phyloP scores from a whole-genome alignment of 1,140 invertebrate species.

The Scaptomyza montana region DNA sequence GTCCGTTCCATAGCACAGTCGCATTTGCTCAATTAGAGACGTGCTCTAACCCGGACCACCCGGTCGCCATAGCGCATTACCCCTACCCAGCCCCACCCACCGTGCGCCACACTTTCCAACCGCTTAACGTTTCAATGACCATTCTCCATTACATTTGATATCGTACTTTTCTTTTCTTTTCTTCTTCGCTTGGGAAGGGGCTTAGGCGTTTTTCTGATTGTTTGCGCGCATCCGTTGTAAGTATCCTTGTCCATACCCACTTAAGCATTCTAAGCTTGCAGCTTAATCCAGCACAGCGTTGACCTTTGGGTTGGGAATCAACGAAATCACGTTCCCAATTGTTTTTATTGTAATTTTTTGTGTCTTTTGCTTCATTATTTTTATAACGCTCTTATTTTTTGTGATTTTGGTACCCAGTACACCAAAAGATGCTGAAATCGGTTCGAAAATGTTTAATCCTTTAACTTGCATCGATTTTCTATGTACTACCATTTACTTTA shows the following conservation, averaged over 20 bases:
- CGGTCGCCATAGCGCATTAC: slow-evolving; percentile 38
- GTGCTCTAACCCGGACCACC: slow-evolving; percentile 19
- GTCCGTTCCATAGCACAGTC: background rate
- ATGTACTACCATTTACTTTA: no score
- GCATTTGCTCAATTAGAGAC: slow-evolving; percentile 70
- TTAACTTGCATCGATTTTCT: no score
- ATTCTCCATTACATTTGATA: slow-evolving; percentile 37
- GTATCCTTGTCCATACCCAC: slow-evolving; percentile 59
- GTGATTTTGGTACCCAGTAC: background rate
- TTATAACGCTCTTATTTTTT: slow-evolving; percentile 4
- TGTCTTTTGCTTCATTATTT: slow-evolving; percentile 16
- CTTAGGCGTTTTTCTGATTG: slow-evolving; percentile 57
- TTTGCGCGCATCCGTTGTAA: slow-evolving; percentile 27
- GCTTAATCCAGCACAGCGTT: slow-evolving; percentile 72
- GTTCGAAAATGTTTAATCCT: background rate
- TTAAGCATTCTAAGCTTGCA: slow-evolving; percentile 79
- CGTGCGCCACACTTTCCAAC: no score
- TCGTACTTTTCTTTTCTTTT: slow-evolving; percentile 22
- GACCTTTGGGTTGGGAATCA: slow-evolving; percentile 45
- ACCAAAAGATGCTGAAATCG: background rate
- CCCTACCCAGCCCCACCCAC: background rate
- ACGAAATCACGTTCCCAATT: slow-evolving; percentile 47
- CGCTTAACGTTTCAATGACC: slow-evolving; percentile 20
- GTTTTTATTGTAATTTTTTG: slow-evolving; percentile 28
- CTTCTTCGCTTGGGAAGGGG: slow-evolving; percentile 40